A percentile compares a stretch with the other conserved stretches of the same genome.
phyloP scores from a whole-genome alignment of 2,888 invertebrate genomes.

The Aelia acuminata region DNA sequence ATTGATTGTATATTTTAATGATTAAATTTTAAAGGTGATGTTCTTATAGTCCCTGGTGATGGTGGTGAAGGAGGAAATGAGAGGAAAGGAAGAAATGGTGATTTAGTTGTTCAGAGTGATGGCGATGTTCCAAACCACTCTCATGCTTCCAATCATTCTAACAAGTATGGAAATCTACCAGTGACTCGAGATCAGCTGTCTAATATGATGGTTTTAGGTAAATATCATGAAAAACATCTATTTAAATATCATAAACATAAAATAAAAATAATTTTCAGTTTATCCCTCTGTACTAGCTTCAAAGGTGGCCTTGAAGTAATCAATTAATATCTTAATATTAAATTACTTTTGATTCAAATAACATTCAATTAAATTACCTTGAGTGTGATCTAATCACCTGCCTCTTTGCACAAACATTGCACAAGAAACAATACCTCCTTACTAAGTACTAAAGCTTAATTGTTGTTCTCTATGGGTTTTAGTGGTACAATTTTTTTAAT shows the following conservation, averaged over 20 bases:
- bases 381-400: too few species aligned
- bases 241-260: not conserved
- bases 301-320: too few species aligned
- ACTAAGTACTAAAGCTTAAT: too few species aligned
- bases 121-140: slow-evolving; percentile 78
- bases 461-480: too few species aligned
- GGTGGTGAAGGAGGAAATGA: slow-evolving; percentile 63
- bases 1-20: slow-evolving; percentile 48
- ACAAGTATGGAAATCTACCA: slow-evolving; percentile 81
- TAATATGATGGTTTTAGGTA: slow-evolving; percentile 73
- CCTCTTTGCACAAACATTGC: too few species aligned
- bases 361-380: too few species aligned
- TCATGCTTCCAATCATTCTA: slow-evolving; percentile 73
- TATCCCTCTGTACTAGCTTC: slow-evolving; percentile 31
- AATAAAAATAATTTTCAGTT: not conserved
- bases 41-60: slow-evolving; percentile 60
- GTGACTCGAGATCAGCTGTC: slow-evolving; percentile 82
- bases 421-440: too few species aligned
- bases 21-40: slow-evolving; percentile 53
- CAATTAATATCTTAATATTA: too few species aligned
- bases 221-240: slow-evolving; percentile 54
- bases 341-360: too few species aligned
- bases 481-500: too few species aligned
- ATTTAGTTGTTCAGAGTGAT: slow-evolving; percentile 75
- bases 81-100: slow-evolving; percentile 69